phyloP scores from a whole-genome alignment of 2,888 invertebrate species.

The Hydrotaea cyrtoneurina region DNA sequence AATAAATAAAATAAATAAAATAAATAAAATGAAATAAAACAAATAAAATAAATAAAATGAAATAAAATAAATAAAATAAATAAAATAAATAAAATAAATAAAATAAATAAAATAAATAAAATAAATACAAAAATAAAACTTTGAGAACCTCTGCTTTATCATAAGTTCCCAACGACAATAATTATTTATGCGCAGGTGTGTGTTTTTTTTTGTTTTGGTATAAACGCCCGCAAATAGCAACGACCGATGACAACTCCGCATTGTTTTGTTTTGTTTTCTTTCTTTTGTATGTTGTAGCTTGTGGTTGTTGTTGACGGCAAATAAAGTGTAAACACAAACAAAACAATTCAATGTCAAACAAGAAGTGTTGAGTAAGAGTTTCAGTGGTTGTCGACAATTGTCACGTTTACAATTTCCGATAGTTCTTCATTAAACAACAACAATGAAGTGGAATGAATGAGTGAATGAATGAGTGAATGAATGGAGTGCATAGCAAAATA shows the following conservation, averaged over 20 bases:
- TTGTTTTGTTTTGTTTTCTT: slow-evolving; percentile 45
- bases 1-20: no score
- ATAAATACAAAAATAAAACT: neutral
- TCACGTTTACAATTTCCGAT: slow-evolving; percentile 56
- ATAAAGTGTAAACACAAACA: neutral
- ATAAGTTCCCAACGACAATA: neutral
- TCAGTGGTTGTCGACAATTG: slow-evolving; percentile 29
- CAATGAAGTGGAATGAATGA: neutral
- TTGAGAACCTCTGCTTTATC: slow-evolving; percentile 39
- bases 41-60: no score
- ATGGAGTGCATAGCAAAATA: slow-evolving; percentile 24
- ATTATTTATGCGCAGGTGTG: slow-evolving; percentile 41
- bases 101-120: neutral
- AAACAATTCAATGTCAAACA: slow-evolving; percentile 61
- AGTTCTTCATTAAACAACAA: neutral
- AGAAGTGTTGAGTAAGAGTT: slow-evolving; percentile 54
- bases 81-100: neutral
- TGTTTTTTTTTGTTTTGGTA: slow-evolving; percentile 14
- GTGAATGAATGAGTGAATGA: neutral
- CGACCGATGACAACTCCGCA: slow-evolving; percentile 57
- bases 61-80: no score
- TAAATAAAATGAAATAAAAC: no score
- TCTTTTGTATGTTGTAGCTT: slow-evolving; percentile 22
- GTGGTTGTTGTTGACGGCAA: slow-evolving; percentile 25
- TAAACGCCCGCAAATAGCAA: slow-evolving; percentile 47